Evolutionary conservation across 2,888 invertebrate species (phyloP).

Genomic region (Trachelus tabidus): DNA sequence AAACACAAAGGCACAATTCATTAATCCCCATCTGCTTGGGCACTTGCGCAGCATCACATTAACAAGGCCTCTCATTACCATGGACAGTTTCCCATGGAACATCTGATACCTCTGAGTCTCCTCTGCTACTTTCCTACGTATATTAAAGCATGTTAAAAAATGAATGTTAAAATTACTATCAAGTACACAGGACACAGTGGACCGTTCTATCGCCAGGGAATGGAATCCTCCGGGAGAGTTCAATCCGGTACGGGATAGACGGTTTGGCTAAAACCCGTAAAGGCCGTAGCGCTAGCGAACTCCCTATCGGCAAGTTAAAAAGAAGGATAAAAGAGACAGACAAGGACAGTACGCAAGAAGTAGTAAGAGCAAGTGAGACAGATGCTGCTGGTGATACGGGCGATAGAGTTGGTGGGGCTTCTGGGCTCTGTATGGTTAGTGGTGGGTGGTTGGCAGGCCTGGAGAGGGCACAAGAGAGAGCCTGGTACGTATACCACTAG

Average conservation of each 20-base stretch:
- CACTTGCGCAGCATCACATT: neutral
- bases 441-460: neutral
- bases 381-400: constrained; percentile 4
- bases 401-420: constrained; percentile 26
- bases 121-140: neutral
- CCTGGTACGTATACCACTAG: constrained; percentile 36
- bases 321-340: neutral
- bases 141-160: neutral
- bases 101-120: neutral
- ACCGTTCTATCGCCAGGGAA: neutral
- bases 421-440: neutral
- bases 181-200: neutral
- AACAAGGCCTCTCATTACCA: neutral
- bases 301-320: neutral
- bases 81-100: neutral
- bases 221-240: neutral
- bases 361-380: neutral
- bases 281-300: neutral
- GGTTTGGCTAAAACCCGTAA: neutral
- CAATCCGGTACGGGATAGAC: neutral
- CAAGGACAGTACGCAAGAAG: neutral
- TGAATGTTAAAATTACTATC: neutral
- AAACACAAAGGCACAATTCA: neutral
- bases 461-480: constrained; percentile 20
- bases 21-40: neutral